These are phyloP conservation scores for Dexiosoma caninum DNA, from an alignment of 2,888 invertebrate species.

Conservation along the genomic window DNA sequence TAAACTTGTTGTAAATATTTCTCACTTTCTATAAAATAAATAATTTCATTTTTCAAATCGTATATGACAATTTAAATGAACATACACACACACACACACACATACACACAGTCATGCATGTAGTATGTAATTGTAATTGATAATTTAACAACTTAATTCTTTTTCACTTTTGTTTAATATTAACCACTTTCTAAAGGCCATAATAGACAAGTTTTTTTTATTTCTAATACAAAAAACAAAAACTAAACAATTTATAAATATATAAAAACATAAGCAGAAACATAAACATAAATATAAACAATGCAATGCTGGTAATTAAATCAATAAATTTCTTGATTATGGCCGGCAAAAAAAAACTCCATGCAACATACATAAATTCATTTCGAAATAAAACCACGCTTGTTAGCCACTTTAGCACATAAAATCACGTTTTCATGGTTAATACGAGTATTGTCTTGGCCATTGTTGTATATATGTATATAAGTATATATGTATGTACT, in stretches of 20 bases:
- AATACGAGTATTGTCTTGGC: constrained; percentile 3
- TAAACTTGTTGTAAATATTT: constrained; percentile 4
- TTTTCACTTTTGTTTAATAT: constrained; percentile 19
- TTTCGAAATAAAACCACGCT: constrained; percentile 43
- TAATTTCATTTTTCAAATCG: background rate
- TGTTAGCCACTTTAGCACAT: constrained; percentile 29
- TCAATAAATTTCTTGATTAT: constrained; percentile 59
- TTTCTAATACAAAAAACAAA: constrained; percentile 19
- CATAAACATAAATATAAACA: constrained; percentile 31
- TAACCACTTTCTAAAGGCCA: constrained; percentile 58
- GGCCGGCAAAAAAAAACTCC: background rate
- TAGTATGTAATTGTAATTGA: constrained; percentile 34
- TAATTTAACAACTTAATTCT: constrained; percentile 53
- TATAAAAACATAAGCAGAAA: constrained; percentile 24
- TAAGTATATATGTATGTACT: too few relatives aligned
- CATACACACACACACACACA: background rate
- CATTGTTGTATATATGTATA: background rate
- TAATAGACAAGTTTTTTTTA: constrained; percentile 34
- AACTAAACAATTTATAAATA: constrained; percentile 22
- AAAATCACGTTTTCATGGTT: constrained; percentile 51
- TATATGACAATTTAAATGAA: constrained; percentile 2
- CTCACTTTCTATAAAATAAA: constrained; percentile 34
- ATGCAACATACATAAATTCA: constrained; percentile 17
- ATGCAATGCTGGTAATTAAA: constrained; percentile 50
- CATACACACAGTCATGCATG: too few relatives aligned